These are phyloP conservation scores for Centropus bengalensis DNA, from an alignment of 2,113 vertebrate genomes.

Conservation along the genomic window DNA sequence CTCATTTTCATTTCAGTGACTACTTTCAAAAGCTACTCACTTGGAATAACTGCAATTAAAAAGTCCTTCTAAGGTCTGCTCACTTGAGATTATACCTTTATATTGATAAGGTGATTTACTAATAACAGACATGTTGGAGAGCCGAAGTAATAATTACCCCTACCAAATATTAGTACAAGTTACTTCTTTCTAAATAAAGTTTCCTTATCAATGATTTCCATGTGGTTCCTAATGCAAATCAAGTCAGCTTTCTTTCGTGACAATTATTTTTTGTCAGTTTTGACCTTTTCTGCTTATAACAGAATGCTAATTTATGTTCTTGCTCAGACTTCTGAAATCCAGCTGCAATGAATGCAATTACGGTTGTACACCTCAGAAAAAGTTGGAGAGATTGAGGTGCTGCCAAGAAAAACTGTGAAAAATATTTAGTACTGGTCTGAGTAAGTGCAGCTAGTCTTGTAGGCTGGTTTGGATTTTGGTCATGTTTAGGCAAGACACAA, in stretches of 20 bases:
- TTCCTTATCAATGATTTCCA: neutral
- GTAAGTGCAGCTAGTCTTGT: neutral
- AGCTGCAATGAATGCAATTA: neutral
- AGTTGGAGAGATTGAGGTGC: neutral
- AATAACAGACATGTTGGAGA: neutral
- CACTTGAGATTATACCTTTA: accelerated
- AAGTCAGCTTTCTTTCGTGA: neutral
- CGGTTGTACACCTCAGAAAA: neutral
- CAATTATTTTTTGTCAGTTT: neutral
- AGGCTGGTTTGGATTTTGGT: neutral
- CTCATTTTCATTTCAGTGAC: neutral
- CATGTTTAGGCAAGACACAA: neutral
- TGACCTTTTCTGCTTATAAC: neutral
- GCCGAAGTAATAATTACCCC: neutral
- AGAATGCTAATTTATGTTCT: neutral
- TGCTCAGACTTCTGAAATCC: neutral
- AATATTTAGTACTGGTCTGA: neutral
- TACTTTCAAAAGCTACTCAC: neutral
- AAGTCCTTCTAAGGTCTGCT: neutral
- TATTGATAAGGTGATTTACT: neutral
- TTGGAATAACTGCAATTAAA: neutral
- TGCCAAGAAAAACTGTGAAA: slow-evolving; percentile 27
- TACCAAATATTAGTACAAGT: neutral
- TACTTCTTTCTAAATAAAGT: neutral
- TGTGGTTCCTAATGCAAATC: neutral